Conservation (phyloP, 2,113 vertebrate species). For the Nematolebias whitei region DNA sequence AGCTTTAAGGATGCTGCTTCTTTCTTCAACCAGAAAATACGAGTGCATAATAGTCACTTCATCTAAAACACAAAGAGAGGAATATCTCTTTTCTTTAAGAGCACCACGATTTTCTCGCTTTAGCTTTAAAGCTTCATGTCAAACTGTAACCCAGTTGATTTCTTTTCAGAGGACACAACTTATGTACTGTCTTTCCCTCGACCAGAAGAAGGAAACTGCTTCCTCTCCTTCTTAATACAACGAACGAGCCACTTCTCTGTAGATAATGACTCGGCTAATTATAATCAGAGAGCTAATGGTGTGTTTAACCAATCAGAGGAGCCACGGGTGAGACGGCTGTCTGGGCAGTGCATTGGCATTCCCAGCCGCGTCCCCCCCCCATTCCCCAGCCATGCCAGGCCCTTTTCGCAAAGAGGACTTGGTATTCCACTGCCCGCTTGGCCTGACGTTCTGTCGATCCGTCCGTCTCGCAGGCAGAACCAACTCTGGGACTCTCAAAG, state of each 20-base stretch:
- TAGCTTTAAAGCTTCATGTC: constrained; percentile 35
- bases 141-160: constrained; percentile 46
- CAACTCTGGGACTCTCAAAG: constrained; percentile 40
- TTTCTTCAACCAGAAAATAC: constrained; percentile 50
- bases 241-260: constrained; percentile 72
- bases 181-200: constrained; percentile 42
- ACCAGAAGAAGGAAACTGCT: constrained; percentile 48
- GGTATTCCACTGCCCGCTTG: constrained; percentile 65
- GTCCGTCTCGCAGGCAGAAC: constrained; percentile 42
- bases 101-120: constrained; percentile 31
- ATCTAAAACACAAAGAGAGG: constrained; percentile 42
- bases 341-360: constrained; percentile 68
- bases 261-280: constrained; percentile 79
- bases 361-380: constrained; percentile 57
- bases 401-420: constrained; percentile 51
- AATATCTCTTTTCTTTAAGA: constrained; percentile 37
- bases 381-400: constrained; percentile 39
- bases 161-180: constrained; percentile 31
- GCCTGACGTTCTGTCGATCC: constrained; percentile 54
- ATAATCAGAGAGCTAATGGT: constrained; percentile 77
- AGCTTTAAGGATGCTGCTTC: constrained; percentile 39
- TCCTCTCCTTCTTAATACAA: constrained; percentile 60
- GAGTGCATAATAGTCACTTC: constrained; percentile 48
- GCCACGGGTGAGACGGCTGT: constrained; percentile 53
- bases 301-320: constrained; percentile 76